Evolutionary conservation across 1,140 invertebrate species (phyloP), one percentile per base, ranked within the genome.

Genomic region (Scaptomyza montana): DNA sequence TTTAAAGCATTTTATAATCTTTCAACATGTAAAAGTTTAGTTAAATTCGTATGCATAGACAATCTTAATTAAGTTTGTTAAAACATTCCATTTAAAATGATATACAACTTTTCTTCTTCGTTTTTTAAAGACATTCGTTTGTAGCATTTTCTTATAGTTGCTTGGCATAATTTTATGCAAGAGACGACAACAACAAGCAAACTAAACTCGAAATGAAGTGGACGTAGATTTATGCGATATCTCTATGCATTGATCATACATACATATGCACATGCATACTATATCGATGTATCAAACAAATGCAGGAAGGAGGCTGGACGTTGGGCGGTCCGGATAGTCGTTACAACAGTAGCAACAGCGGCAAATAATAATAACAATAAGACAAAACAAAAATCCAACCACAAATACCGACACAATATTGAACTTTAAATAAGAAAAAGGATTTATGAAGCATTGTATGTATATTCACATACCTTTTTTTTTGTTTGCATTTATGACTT

Each of bases 111-210:
- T 9, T 36, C 2, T 36, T 0, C 30, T 33, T 8, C 0, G 8
- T 36, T 10, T 51, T 77, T 41, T 30, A 36, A 41, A 51, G 33
- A 39, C n/a, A 56, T 12, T 57, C 43, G 9, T 39, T 78, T 78
- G 77, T 78, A 78, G 57, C 75, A 78, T 78, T 78, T 78, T 73
- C 61, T 70, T 68, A 50, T 74, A 78, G 73, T 78, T 78, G 25
- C 67, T 66, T 78, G 59, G 69, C 49, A 70, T 81, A 82, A 82
- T 75, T 81, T 77, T 69, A 78, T 71, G 71, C 80, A 75, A 75
- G 49, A 60, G 51, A 59, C 69, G 41, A 56, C 64, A 78, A 55
- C 41, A 55, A 33, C 41, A 57, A 25, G 9, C 8, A 70, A 59
- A 53, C 36, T 46, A 19, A 57, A 45, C 50, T 28, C 49, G 19